Evolutionary conservation across 2,888 invertebrate genomes (phyloP), one percentile per base, ranked within the genome.

Genomic region (Subacronicta megacephala): DNA sequence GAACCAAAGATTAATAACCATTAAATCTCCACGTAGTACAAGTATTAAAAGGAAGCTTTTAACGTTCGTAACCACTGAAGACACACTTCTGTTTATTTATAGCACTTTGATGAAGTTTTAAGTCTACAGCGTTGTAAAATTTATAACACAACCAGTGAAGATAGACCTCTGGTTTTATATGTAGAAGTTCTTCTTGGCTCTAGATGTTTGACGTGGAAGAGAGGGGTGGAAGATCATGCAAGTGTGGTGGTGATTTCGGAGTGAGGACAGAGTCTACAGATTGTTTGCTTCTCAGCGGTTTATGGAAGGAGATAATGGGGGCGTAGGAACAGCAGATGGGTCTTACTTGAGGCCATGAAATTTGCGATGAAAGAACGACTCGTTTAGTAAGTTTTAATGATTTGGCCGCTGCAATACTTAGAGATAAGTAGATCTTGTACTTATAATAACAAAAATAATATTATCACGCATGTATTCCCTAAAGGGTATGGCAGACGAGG

Each of bases 271-370:
- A 80, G 77, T 77, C 79, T 85, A 79, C 83, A 86, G 89, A 91
- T 88, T 91, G 89, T 90, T 89, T 88, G 85, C 83, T 80, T 85
- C 84, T 82, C 84, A 83, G 83, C 82, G 87, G 89, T 90, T 92
- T 92, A 90, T 89, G 86, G 85, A 85, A 82, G 83, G 80, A 85
- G 87, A 88, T 90, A 90, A 89, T 90, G 84, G 85, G 80, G 73
- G 81, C 81, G 84, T 84, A 86, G 81, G 78, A 85, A 86, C 80
- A 74, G 87, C 91, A 90, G 89, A 89, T 90, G 90, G 78, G 89
- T 82, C 88, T 85, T 80, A 59, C 33, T 52, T 58, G 46, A 67
- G 81, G 89, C 85, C 70, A 81, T 62, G 44, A 81, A 81, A 71
- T 16, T 6, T 59, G 79, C 75, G 80, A 42, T n/a, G 10, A 10